Evolutionary conservation across 1,140 invertebrate genomes (phyloP).

Genomic region (Pseudomyrmex sp.): DNA sequence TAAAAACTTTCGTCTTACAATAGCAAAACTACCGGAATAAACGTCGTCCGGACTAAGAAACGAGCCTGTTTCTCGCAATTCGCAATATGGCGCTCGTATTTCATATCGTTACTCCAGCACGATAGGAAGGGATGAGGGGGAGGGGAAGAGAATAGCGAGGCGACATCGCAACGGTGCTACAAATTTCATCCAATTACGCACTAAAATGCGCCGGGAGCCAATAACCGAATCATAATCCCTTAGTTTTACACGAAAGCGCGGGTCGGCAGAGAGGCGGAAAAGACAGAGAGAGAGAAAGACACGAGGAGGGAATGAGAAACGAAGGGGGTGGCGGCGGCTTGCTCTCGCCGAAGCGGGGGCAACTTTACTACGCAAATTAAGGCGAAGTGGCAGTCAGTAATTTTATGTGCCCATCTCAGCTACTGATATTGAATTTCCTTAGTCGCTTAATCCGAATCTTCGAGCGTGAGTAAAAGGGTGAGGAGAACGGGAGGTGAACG

Average conservation of each 20-base stretch:
- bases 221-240: constrained; percentile 83
- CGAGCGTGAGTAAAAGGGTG: constrained; percentile 53
- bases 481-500: constrained; percentile 16
- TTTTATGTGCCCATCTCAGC: constrained; percentile 85
- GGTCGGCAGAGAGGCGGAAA: constrained; percentile 64
- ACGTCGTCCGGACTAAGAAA: constrained; percentile 45
- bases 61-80: constrained; percentile 61
- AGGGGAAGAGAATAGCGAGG: constrained; percentile 51
- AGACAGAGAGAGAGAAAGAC: constrained; percentile 45
- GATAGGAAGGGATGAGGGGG: constrained; percentile 28
- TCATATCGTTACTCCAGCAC: constrained; percentile 58
- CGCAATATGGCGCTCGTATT: constrained; percentile 75
- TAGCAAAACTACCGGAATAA: constrained; percentile 54
- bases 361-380: constrained; percentile 85
- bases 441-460: constrained; percentile 84
- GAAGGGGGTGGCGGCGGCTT: constrained; percentile 20
- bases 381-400: constrained; percentile 85
- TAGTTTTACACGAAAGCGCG: constrained; percentile 77
- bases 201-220: constrained; percentile 76
- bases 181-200: constrained; percentile 79
- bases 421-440: constrained; percentile 86
- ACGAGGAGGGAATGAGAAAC: constrained; percentile 24
- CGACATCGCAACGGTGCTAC: constrained; percentile 61
- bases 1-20: constrained; percentile 54
- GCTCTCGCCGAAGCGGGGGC: constrained; percentile 63